Conservation (phyloP, 2,113 vertebrate species). For the Pseudorasbora parva region DNA sequence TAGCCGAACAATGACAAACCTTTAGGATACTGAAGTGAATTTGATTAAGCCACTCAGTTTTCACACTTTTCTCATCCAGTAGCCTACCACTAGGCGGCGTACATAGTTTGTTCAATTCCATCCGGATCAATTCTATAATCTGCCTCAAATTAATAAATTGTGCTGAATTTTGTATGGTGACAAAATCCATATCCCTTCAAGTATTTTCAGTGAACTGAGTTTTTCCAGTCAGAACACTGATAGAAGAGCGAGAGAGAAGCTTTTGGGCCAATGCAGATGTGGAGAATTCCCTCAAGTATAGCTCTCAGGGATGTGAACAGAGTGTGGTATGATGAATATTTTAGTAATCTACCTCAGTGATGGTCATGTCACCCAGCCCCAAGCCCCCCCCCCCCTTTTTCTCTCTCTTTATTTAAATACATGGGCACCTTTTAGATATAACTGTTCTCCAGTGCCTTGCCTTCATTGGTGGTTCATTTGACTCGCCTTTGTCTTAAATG, state of each 20-base stretch:
- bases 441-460: conserved; percentile 54
- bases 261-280: conserved; percentile 32
- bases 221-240: background rate
- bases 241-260: background rate
- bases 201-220: background rate
- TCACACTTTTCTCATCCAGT: background rate
- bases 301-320: conserved; percentile 6
- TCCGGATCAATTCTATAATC: background rate
- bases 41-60: background rate
- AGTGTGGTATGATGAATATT: conserved; percentile 67
- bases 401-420: background rate
- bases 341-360: conserved; percentile 44
- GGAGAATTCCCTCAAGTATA: conserved; percentile 28
- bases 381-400: background rate
- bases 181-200: background rate
- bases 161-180: background rate
- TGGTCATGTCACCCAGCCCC: background rate
- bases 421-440: conserved; percentile 30
- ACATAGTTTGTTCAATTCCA: background rate
- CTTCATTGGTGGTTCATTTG: conserved; percentile 63
- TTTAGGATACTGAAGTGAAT: background rate
- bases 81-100: background rate
- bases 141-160: background rate
- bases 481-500: conserved; percentile 54
- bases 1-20: background rate